Conservation (phyloP, 1,140 invertebrate genomes). For the Steinernema feltiae region DNA sequence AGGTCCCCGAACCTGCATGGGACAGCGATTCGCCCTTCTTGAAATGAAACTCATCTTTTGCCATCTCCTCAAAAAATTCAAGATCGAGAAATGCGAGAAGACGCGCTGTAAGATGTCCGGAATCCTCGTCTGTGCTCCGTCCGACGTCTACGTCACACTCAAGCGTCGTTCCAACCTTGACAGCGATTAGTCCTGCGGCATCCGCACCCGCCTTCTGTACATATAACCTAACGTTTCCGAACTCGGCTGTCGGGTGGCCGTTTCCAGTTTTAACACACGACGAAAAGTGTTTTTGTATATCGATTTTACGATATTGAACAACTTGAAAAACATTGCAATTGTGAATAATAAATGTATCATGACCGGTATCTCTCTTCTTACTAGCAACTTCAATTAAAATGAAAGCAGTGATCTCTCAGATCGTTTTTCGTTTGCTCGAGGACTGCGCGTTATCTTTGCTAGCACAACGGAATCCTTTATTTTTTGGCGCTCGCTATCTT, state of each 20-base stretch:
- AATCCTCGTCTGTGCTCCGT: conserved; percentile 12
- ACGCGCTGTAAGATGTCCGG: conserved; percentile 11
- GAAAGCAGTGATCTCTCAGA: no score
- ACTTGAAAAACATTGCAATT: neutral
- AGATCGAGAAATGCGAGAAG: conserved; percentile 19
- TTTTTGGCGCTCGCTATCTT: no score
- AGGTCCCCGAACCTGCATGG: conserved; percentile 61
- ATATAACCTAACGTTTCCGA: neutral
- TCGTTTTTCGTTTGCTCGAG: no score
- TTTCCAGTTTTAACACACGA: conserved; percentile 3
- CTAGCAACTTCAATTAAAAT: no score
- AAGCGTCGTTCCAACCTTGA: neutral
- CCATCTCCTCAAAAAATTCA: conserved; percentile 45
- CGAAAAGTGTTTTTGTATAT: neutral
- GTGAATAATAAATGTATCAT: no score
- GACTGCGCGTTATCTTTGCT: no score
- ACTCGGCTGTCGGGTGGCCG: neutral
- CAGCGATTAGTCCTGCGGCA: neutral
- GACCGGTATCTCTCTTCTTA: no score
- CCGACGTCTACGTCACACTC: conserved; percentile 7
- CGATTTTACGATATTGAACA: conserved; percentile 12
- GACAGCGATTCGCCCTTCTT: conserved; percentile 59
- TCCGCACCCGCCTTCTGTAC: conserved; percentile 3
- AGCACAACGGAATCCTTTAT: no score
- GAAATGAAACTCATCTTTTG: conserved; percentile 58